Evolutionary conservation across 2,797 vertebrate genomes (phyloP).

Genomic region (Siniperca undulata): DNA sequence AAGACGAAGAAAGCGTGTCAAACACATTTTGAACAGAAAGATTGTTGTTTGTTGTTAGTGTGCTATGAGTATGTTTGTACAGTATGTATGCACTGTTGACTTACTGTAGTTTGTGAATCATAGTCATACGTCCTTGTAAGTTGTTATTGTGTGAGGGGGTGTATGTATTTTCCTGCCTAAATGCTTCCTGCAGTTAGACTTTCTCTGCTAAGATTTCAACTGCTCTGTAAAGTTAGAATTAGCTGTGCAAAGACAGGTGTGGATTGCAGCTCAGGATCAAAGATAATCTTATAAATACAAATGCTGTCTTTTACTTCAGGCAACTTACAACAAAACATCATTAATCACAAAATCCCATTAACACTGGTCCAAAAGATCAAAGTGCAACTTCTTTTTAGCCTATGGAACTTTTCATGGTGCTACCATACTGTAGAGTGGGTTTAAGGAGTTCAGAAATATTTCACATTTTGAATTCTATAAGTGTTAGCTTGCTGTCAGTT

Average conservation of each 20-base stretch:
- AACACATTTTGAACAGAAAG: neutral
- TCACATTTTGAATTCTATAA: neutral
- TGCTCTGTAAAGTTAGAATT: neutral
- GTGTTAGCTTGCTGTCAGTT: neutral
- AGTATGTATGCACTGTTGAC: neutral
- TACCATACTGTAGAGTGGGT: too few relatives aligned
- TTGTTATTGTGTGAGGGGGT: neutral
- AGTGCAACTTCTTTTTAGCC: neutral
- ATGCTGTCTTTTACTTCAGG: neutral
- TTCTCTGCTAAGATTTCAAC: neutral
- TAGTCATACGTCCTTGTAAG: conserved; percentile 6
- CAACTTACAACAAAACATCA: conserved; percentile 14
- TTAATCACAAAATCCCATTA: conserved; percentile 31
- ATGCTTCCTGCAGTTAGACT: conserved; percentile 4
- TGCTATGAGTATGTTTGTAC: neutral
- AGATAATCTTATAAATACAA: conserved; percentile 2
- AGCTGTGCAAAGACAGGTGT: conserved; percentile 3
- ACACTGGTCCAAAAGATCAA: neutral
- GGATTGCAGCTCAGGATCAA: conserved; percentile 4
- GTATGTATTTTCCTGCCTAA: neutral
- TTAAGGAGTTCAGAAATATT: neutral
- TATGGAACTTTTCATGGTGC: neutral
- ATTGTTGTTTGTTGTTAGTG: neutral
- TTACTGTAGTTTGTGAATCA: conserved; percentile 28
- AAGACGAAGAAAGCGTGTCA: conserved; percentile 3